These are phyloP conservation scores for Carassius gibelio DNA, from an alignment of 2,113 vertebrate genomes.

Conservation along the genomic window DNA sequence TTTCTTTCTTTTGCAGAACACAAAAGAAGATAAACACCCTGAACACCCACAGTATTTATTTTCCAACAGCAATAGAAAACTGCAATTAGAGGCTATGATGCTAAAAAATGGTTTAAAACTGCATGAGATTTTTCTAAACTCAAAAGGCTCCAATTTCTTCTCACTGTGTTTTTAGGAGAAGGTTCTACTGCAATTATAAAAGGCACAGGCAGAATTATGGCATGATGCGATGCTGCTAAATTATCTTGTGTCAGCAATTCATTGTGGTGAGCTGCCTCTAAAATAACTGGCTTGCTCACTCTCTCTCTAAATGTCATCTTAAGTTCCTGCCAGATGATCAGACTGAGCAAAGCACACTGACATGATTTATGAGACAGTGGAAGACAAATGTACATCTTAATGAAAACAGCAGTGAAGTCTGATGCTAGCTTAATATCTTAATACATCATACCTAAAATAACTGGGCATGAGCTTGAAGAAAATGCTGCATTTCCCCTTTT, in stretches of 20 bases:
- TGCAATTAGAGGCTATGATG: background rate
- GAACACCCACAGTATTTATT: background rate
- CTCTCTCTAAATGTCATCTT: constrained; percentile 41
- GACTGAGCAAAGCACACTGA: constrained; percentile 25
- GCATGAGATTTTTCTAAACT: background rate
- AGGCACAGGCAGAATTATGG: constrained; percentile 33
- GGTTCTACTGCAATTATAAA: constrained; percentile 8
- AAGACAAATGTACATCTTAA: constrained; percentile 17
- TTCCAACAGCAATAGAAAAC: background rate
- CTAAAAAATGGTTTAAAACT: background rate
- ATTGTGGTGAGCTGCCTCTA: constrained; percentile 7
- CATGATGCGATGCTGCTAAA: constrained; percentile 27
- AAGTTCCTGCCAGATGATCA: constrained; percentile 34
- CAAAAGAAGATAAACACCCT: background rate
- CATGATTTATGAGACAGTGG: constrained; percentile 23
- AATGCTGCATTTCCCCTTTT: background rate
- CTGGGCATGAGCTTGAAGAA: constrained; percentile 1
- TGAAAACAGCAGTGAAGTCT: constrained; percentile 16
- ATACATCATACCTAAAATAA: constrained; percentile 14
- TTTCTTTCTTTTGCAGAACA: background rate
- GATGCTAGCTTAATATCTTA: background rate
- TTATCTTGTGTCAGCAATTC: constrained; percentile 32
- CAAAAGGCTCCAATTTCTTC: constrained; percentile 8
- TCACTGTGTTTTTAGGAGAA: constrained; percentile 23
- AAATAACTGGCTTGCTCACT: constrained; percentile 25